These are phyloP conservation scores for Ellobius talpinus DNA, from an alignment of 2,113 vertebrate genomes.

Conservation along the genomic window DNA sequence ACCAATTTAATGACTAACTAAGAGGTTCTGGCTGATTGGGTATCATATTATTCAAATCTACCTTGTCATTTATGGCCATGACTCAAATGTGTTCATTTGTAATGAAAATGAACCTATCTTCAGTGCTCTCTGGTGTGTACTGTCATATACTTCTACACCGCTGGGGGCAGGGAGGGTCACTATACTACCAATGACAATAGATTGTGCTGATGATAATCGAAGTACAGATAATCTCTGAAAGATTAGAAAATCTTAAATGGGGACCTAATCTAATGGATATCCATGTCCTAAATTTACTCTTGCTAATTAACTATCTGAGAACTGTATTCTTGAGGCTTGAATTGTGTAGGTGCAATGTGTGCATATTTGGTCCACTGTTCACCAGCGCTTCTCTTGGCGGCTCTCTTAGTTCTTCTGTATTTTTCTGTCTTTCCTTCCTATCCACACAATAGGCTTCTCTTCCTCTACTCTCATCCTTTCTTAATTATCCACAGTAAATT, in stretches of 20 bases:
- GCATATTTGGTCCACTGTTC: background rate
- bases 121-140: background rate
- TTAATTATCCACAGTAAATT: background rate
- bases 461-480: background rate
- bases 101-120: background rate
- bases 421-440: background rate
- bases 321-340: background rate
- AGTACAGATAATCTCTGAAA: background rate
- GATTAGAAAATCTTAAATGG: background rate
- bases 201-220: background rate
- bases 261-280: background rate
- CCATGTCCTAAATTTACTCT: background rate
- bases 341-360: fast-evolving
- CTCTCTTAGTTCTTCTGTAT: background rate
- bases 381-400: background rate
- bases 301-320: background rate
- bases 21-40: background rate
- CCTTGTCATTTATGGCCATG: background rate
- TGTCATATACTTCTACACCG: background rate
- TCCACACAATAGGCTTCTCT: background rate
- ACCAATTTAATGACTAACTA: background rate
- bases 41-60: background rate
- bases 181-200: background rate
- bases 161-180: fast-evolving
- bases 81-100: background rate